Percentiles rank a stretch among this genome's conserved stretches.
Evolutionary conservation across 2,888 invertebrate genomes (phyloP).

Genomic region (Gastrophysa polygoni): DNA sequence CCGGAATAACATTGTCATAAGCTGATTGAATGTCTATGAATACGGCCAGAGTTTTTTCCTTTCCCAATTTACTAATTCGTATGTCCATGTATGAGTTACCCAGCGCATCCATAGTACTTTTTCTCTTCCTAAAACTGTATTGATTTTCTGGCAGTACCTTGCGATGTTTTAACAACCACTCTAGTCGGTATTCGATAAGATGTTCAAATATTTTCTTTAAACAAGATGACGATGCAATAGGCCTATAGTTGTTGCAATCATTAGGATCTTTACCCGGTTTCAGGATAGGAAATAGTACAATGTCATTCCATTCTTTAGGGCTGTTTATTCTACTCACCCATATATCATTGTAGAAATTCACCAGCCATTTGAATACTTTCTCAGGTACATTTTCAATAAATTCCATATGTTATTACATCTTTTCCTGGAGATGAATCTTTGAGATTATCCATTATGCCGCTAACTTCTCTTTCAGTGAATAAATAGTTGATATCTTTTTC

Average conservation of each 20-base stretch:
- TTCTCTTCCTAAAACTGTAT: conserved; percentile 16
- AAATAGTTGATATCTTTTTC: not conserved
- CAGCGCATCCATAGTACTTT: not conserved
- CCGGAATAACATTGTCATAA: conserved; percentile 17
- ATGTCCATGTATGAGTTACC: not conserved
- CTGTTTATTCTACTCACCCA: not conserved
- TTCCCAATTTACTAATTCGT: not conserved
- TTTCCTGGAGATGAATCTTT: conserved; percentile 12
- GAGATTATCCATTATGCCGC: not conserved
- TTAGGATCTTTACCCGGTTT: conserved; percentile 10
- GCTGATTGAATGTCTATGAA: conserved; percentile 10
- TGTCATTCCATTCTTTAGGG: conserved; percentile 8
- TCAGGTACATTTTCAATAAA: conserved; percentile 10
- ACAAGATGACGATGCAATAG: conserved; percentile 10
- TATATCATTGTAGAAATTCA: not conserved
- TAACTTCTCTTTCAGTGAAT: not conserved
- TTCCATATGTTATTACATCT: conserved; percentile 9
- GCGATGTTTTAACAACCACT: conserved; percentile 8
- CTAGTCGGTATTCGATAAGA: conserved; percentile 12
- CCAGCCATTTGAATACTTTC: not conserved
- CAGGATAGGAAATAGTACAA: conserved; percentile 10
- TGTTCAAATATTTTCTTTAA: conserved; percentile 13
- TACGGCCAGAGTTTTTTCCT: not conserved
- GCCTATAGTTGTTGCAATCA: conserved; percentile 4
- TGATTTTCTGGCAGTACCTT: not conserved